phyloP scores from a whole-genome alignment of 2,797 vertebrate genomes.

The Chloroceryle inda region DNA sequence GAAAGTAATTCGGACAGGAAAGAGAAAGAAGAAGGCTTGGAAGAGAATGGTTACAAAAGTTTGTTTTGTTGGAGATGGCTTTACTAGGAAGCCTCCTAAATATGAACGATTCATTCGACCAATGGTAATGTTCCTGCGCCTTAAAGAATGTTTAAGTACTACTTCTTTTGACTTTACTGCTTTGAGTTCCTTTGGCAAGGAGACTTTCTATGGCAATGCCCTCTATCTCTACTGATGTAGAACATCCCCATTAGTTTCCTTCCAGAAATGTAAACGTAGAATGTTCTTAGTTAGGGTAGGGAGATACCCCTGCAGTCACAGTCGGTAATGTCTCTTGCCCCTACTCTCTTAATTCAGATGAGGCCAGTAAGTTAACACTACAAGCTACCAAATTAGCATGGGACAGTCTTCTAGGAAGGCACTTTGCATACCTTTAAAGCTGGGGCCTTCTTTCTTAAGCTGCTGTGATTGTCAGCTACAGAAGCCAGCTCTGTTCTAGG shows the following conservation, averaged over 20 bases:
- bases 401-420: not conserved
- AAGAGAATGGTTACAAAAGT: conserved; percentile 99
- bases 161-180: not conserved
- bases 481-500: not conserved
- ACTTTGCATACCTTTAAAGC: not conserved
- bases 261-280: not conserved
- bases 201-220: not conserved
- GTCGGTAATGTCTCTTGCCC: not conserved
- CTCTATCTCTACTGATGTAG: not conserved
- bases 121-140: conserved; percentile 85
- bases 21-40: conserved; percentile 98
- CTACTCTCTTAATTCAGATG: not conserved
- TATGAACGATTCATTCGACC: conserved; percentile 98
- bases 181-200: not conserved
- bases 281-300: not conserved
- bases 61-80: conserved; percentile 96
- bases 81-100: conserved; percentile 97
- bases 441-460: not conserved
- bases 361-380: not conserved
- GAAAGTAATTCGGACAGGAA: conserved; percentile 95
- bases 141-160: not conserved
- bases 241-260: not conserved
- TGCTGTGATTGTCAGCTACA: not conserved
- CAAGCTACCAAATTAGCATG: rapidly evolving
- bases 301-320: not conserved